These are phyloP conservation scores for Anguilla japonica DNA, from an alignment of 2,113 vertebrate species.

Conservation along the genomic window DNA sequence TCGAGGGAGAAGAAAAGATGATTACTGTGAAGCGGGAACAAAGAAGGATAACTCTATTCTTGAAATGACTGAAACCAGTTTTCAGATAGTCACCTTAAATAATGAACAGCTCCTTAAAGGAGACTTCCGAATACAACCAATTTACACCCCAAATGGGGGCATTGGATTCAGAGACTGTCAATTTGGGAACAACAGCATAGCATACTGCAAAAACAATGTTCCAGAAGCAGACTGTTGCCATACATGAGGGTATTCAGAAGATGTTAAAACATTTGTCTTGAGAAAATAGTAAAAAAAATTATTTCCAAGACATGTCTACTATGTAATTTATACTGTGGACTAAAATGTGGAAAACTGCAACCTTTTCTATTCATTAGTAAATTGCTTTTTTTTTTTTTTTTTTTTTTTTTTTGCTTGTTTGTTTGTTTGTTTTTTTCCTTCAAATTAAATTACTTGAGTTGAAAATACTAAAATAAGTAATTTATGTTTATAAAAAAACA, in stretches of 20 bases:
- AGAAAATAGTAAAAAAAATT: slow-evolving; percentile 68
- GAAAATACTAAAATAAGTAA: no score
- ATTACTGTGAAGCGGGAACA: slow-evolving; percentile 97
- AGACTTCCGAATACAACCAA: slow-evolving; percentile 98
- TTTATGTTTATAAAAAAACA: no score
- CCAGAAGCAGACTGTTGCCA: slow-evolving; percentile 95
- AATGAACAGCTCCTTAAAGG: slow-evolving; percentile 99
- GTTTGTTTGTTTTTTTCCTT: no score
- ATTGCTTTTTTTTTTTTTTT: slow-evolving; percentile 56
- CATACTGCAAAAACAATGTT: slow-evolving; percentile 93
- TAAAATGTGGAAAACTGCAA: slow-evolving; percentile 96
- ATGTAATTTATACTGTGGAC: slow-evolving; percentile 98
- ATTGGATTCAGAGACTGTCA: slow-evolving; percentile 97
- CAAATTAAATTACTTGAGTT: slow-evolving; percentile 78
- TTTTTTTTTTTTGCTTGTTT: slow-evolving; percentile 74
- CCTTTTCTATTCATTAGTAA: slow-evolving; percentile 91
- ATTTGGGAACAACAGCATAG: slow-evolving; percentile 93
- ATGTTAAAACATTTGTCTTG: slow-evolving; percentile 60
- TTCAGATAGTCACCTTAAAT: slow-evolving; percentile 99
- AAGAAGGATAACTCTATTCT: slow-evolving; percentile 99
- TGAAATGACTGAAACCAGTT: slow-evolving; percentile 99
- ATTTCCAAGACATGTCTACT: slow-evolving; percentile 75
- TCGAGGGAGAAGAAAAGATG: slow-evolving; percentile 96
- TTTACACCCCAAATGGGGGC: slow-evolving; percentile 97
- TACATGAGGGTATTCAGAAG: slow-evolving; percentile 79